Base-by-base conservation (phyloP, 2,888 invertebrate species). In the Sminthurinus aureus region DNA sequence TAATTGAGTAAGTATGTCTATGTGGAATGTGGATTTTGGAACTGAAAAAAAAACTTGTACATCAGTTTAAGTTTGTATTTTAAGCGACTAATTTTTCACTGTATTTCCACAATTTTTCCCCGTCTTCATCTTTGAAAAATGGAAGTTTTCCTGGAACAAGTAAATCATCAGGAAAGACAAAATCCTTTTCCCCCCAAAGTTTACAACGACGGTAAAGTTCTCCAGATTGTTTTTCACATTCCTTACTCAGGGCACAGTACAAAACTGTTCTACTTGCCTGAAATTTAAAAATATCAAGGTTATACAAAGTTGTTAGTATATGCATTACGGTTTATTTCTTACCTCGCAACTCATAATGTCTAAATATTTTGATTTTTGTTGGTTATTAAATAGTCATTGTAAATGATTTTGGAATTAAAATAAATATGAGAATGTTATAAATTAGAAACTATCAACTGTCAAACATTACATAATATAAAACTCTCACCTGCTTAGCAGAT, bases 141-240 rank as follows among this genome's bases (percentile, higher is more conserved):
- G 93, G 91, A 85, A 92, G 93, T 0, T 77, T 18, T 3, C 80
- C 82, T 4, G 83, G 79, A 52, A 83, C 66, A 0, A 79, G 20
- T 24, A 74, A 15, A 38, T 84, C 81, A 71, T 84, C 81, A 3
- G 77, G 69, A 26, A 52, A 75, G 11, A 71, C 58, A 13, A 38
- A 15, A 26, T 22, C 22, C 3, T 94, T 93, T 79, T 91, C 91
- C 6, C 38, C 38, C 90, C 93, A 94, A 81, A 92, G 92, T 52
- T 91, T 91, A 89, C 96, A 95, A 90, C 96, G 94, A 74, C 94
- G 92, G 90, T 96, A 96, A 89, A 96, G 93, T 87, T 92, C 91
- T 18, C 96, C 96, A 26, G 93, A 93, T 88, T 94, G 93, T 0
- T 93, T 92, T n/a, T 91, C 91, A 58, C 93, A 89, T 84, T 93